Conservation (phyloP, 1,140 invertebrate species). For the Luehdorfia chinensis region DNA sequence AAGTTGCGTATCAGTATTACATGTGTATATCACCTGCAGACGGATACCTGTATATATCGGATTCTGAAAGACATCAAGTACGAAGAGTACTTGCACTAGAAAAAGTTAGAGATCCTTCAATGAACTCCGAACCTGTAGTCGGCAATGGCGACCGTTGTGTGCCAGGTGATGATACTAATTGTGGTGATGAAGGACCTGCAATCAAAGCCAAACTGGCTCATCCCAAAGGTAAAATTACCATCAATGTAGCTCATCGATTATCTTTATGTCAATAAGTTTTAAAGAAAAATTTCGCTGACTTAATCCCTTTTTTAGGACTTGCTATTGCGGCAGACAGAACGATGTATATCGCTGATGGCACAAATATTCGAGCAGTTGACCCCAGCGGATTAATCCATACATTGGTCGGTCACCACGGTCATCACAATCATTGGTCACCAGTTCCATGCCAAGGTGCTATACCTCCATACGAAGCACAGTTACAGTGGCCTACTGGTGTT, state of each 20-base stretch:
- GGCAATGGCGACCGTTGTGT: slow-evolving; percentile 98
- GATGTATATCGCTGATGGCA: slow-evolving; percentile 96
- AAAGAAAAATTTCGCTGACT: no score
- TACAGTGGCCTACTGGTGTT: slow-evolving; percentile 97
- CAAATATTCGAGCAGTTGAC: slow-evolving; percentile 94
- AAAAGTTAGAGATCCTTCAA: slow-evolving; percentile 87
- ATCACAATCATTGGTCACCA: slow-evolving; percentile 94
- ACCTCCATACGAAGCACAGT: slow-evolving; percentile 88
- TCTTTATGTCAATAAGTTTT: no score
- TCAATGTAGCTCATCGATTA: neutral
- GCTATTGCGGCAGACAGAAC: slow-evolving; percentile 93
- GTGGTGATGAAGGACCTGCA: slow-evolving; percentile 95
- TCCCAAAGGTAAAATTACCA: slow-evolving; percentile 90
- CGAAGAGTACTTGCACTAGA: slow-evolving; percentile 85
- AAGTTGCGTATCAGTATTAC: slow-evolving; percentile 97
- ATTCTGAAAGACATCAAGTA: slow-evolving; percentile 94
- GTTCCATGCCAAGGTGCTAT: slow-evolving; percentile 90
- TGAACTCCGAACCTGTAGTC: slow-evolving; percentile 93
- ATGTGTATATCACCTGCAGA: slow-evolving; percentile 96
- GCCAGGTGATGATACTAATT: slow-evolving; percentile 91
- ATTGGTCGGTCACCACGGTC: slow-evolving; percentile 93
- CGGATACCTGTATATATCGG: slow-evolving; percentile 96
- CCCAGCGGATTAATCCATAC: slow-evolving; percentile 95
- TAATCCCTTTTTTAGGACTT: slow-evolving; percentile 78
- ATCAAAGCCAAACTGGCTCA: slow-evolving; percentile 93